Evolutionary conservation across 1,140 invertebrate genomes (phyloP), one percentile per base, ranked within the genome.

Genomic region (Ephestia elutella): DNA sequence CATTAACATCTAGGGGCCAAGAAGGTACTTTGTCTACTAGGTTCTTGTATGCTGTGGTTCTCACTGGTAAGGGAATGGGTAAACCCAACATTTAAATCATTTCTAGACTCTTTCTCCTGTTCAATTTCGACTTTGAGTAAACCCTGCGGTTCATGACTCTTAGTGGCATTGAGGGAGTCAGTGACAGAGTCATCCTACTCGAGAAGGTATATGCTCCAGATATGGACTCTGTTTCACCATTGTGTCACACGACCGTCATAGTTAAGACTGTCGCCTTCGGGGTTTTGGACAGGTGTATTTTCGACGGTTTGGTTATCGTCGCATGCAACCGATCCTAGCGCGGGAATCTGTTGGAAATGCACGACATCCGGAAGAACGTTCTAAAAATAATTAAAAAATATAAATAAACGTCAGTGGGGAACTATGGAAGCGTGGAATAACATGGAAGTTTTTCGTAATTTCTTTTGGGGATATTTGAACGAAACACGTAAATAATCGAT

Each of bases 381-480:
- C 85, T 87, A 87, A 87, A 87, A 87, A 87, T 87, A 87, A 81
- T 84, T 78, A 78, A 80, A 73, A 75, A 81, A 68, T 80, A 83
- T 68, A 85, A 82, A 81, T 82, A 82, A 44, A 44, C 38, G 38
- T 15, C 38, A 44, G 38, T 44, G 38, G 38, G 38, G 38, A 44
- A 44, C 5, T 44, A 32, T 3, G 74, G 75, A 32, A 21, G 11
- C 54, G n/a, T n/a, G n/a, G 21, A 25, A 25, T 32, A 50, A 53
- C 50, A n/a, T 25, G 0, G 3, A 25, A 53, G 3, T 21, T 53
- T 53, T 53, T 53, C 50, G 19, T 28, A 25, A 25, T 19, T 50
- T 0, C 10, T 7, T n/a, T 53, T 21, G 10, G 21, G 28, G 50
- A 19, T 25, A 25, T n/a, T n/a, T 53, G 50, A 53, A 53, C 28